phyloP scores from a whole-genome alignment of 2,888 invertebrate genomes.

The Agrochola lychnidis region DNA sequence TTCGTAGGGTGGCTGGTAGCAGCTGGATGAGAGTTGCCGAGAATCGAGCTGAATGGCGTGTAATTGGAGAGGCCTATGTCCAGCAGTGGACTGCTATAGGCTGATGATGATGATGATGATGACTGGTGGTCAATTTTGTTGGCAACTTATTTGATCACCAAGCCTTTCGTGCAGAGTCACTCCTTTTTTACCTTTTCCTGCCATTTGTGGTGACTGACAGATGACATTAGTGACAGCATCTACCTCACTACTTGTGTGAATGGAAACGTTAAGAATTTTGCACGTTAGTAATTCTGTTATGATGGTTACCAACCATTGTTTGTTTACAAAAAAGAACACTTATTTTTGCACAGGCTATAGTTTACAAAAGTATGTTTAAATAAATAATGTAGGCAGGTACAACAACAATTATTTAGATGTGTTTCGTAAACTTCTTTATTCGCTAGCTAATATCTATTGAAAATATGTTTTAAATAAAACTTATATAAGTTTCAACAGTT shows the following conservation, averaged over 20 bases:
- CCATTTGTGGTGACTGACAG: not conserved
- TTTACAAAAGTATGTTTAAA: not conserved
- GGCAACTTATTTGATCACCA: not conserved
- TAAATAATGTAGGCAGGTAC: not conserved
- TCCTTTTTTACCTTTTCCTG: not conserved
- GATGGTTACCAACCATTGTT: not conserved
- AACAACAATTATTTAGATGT: conserved; percentile 20
- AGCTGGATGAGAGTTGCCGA: no score
- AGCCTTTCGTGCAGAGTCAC: not conserved
- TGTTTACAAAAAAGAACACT: not conserved
- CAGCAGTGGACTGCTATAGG: no score
- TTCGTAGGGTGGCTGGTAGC: no score
- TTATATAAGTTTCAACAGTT: conserved; percentile 30
- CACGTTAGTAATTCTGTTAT: not conserved
- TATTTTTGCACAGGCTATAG: not conserved
- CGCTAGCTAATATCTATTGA: conserved; percentile 51
- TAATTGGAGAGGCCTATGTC: no score
- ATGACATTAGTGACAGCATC: not conserved
- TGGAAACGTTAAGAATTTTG: not conserved
- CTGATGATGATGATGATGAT: no score
- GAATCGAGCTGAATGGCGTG: no score
- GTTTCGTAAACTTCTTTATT: conserved; percentile 47
- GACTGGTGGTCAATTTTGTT: not conserved
- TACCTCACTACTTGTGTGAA: no score
- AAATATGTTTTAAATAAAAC: conserved; percentile 37